Conservation (phyloP, 2,888 invertebrate species). For the Polymixis lichenea region DNA sequence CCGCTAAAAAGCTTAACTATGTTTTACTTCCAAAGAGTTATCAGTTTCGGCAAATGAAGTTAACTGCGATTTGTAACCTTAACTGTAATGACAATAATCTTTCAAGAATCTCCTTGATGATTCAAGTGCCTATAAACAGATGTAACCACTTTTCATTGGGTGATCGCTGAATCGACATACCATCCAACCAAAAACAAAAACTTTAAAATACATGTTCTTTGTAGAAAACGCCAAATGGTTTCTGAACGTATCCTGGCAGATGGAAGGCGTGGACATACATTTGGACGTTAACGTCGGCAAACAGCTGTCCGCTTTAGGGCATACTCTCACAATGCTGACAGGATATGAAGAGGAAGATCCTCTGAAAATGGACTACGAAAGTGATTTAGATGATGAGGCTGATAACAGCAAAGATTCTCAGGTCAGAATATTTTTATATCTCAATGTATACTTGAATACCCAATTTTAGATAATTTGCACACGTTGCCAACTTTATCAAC, state of each 20-base stretch:
- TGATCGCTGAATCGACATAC: too few relatives aligned
- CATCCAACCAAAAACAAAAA: too few relatives aligned
- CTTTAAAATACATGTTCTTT: neutral
- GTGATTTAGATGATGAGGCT: constrained; percentile 94
- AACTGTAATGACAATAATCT: too few relatives aligned
- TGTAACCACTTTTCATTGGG: too few relatives aligned
- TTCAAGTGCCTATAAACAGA: too few relatives aligned
- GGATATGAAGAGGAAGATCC: constrained; percentile 96
- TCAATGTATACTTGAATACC: neutral
- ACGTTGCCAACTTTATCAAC: neutral
- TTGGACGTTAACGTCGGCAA: constrained; percentile 99
- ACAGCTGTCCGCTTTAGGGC: constrained; percentile 97
- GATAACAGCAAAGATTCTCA: constrained; percentile 91
- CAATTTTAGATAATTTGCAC: neutral
- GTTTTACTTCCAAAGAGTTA: too few relatives aligned
- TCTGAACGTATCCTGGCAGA: constrained; percentile 99
- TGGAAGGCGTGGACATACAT: constrained; percentile 99
- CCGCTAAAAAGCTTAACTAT: too few relatives aligned
- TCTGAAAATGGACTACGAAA: constrained; percentile 93
- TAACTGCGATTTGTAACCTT: too few relatives aligned
- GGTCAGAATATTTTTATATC: constrained; percentile 58
- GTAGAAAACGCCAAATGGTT: constrained; percentile 99
- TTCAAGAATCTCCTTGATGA: too few relatives aligned
- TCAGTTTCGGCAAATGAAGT: too few relatives aligned
- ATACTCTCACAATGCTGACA: constrained; percentile 98